Evolutionary conservation across 2,797 vertebrate species (phyloP).

Genomic region (Emydoidea blandingii): DNA sequence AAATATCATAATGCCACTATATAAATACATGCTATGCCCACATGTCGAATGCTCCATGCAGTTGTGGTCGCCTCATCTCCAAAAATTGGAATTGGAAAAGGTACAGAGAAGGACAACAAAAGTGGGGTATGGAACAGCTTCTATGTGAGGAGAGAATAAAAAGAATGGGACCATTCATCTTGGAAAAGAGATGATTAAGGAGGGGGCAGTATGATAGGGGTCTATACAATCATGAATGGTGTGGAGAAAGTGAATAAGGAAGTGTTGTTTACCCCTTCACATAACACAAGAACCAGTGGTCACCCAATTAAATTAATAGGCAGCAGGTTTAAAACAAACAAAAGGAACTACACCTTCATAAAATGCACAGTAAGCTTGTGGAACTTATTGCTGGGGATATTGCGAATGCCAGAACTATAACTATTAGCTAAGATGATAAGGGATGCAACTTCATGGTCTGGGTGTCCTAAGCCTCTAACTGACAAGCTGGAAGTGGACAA

Average conservation of each 20-base stretch:
- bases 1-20: neutral
- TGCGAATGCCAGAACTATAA: neutral
- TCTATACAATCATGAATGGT: neutral
- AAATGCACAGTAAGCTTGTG: neutral
- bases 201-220: neutral
- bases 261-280: neutral
- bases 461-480: neutral
- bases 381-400: neutral
- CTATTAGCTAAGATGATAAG: neutral
- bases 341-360: too few species aligned
- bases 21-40: neutral
- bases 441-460: neutral
- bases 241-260: neutral
- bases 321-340: neutral
- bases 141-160: neutral
- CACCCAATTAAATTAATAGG: neutral
- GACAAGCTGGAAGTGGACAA: neutral
- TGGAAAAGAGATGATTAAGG: neutral
- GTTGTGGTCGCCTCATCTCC: neutral
- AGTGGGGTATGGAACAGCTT: neutral
- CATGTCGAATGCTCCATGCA: neutral
- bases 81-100: neutral
- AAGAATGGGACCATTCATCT: neutral
- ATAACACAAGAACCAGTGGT: neutral
- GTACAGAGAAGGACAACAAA: neutral